These are phyloP conservation scores for Augiades crinisus DNA, from an alignment of 2,888 invertebrate species.

Conservation along the genomic window DNA sequence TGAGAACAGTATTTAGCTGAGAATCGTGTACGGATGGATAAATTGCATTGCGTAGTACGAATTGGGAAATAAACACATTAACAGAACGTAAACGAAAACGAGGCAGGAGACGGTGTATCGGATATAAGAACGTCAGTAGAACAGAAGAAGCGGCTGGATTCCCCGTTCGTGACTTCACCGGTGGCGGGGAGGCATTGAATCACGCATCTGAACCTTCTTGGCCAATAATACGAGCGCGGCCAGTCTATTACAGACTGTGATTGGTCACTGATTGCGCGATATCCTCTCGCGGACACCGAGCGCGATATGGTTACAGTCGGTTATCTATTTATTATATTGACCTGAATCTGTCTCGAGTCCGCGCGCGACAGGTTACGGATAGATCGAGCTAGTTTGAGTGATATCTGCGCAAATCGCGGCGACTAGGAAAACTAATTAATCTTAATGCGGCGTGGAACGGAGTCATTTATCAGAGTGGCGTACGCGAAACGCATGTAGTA, in stretches of 20 bases:
- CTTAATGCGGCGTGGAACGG: conserved; percentile 2
- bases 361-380: conserved; percentile 26
- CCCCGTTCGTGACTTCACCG: background rate
- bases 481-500: background rate
- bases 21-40: conserved; percentile 11
- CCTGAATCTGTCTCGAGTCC: conserved; percentile 31
- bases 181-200: conserved; percentile 7
- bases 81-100: background rate
- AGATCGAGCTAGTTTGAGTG: conserved; percentile 17
- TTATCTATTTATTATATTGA: conserved; percentile 36
- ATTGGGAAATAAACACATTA: conserved; percentile 11
- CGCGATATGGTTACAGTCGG: conserved; percentile 28
- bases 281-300: conserved; percentile 30
- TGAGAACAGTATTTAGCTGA: conserved; percentile 21
- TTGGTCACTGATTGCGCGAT: conserved; percentile 33
- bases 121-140: too few relatives aligned
- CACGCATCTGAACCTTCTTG: conserved; percentile 1
- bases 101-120: too few relatives aligned
- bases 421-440: conserved; percentile 22
- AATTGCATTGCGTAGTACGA: background rate
- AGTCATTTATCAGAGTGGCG: conserved; percentile 8
- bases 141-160: too few relatives aligned
- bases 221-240: conserved; percentile 6
- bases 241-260: conserved; percentile 17
- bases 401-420: conserved; percentile 5